Percentiles rank a stretch among this genome's conserved stretches.
phyloP scores from a whole-genome alignment of 2,888 invertebrate genomes.

The Morpho helenor region DNA sequence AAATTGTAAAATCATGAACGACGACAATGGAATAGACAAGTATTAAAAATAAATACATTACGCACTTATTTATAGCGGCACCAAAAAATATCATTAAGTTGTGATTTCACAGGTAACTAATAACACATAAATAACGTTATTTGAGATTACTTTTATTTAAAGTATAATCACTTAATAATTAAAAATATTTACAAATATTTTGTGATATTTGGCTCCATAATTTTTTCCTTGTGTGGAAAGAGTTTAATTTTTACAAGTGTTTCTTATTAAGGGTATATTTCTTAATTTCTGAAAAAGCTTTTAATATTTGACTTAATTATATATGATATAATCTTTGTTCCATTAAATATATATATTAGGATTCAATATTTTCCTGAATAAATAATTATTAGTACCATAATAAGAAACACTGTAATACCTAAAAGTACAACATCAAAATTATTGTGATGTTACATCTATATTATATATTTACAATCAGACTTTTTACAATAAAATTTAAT shows the following conservation, averaged over 20 bases:
- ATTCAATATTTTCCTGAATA: background rate
- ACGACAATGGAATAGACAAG: background rate
- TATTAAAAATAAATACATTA: conserved; percentile 22
- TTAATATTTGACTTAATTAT: background rate
- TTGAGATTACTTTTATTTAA: conserved; percentile 58
- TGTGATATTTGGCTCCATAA: conserved; percentile 71
- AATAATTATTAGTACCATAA: background rate
- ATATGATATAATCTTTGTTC: too few species aligned
- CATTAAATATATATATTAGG: too few species aligned
- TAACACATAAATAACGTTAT: conserved; percentile 43
- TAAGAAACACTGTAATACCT: conserved; percentile 27
- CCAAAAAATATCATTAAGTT: conserved; percentile 48
- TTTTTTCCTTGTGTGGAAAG: conserved; percentile 41
- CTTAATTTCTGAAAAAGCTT: background rate
- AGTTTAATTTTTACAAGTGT: conserved; percentile 39
- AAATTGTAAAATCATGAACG: too few species aligned
- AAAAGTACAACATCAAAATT: conserved; percentile 34
- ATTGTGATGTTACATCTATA: conserved; percentile 34
- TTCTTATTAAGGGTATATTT: conserved; percentile 3
- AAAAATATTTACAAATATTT: conserved; percentile 49
- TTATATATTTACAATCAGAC: conserved; percentile 67
- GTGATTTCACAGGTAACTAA: conserved; percentile 68
- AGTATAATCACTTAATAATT: conserved; percentile 30
- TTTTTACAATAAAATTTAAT: conserved; percentile 49
- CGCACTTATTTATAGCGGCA: conserved; percentile 40